Percentiles rank a stretch among this genome's conserved stretches.
Evolutionary conservation across 1,140 invertebrate species (phyloP).

Genomic region (Papilio aristodemus): DNA sequence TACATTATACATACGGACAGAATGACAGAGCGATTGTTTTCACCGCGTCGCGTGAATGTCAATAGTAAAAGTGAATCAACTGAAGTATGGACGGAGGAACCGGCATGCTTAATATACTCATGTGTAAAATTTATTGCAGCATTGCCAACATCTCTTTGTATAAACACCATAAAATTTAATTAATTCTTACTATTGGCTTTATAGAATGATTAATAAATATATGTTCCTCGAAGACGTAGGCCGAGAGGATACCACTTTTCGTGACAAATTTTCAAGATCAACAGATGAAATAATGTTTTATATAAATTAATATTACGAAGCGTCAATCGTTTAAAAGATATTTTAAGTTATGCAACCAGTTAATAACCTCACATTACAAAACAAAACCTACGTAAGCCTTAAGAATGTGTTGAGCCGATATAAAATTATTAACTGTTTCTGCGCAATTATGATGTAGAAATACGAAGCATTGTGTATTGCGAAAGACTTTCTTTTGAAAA

Average conservation of each 20-base stretch:
- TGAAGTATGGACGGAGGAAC: too few species aligned
- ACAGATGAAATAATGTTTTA: background rate
- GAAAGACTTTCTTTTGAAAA: background rate
- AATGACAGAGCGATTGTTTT: constrained; percentile 59
- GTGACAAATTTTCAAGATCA: background rate
- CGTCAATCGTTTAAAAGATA: background rate
- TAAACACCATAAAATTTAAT: too few species aligned
- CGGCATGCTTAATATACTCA: too few species aligned
- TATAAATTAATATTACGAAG: background rate
- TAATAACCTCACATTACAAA: constrained; percentile 18
- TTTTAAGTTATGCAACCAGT: background rate
- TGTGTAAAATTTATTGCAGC: constrained; percentile 22
- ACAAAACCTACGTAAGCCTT: background rate
- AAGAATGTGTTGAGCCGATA: constrained; percentile 7
- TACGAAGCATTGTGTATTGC: background rate
- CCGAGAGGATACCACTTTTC: too few species aligned
- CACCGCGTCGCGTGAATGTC: constrained; percentile 51
- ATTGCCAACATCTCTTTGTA: too few species aligned
- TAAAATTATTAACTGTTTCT: constrained; percentile 6
- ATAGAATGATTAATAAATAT: background rate
- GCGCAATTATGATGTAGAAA: background rate
- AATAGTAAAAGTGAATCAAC: constrained; percentile 57
- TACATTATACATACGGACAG: constrained; percentile 42
- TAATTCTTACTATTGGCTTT: background rate
- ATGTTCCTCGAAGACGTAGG: background rate